Percentiles rank a stretch among this genome's conserved stretches.
Evolutionary conservation across 2,113 vertebrate genomes (phyloP).

Genomic region (Cebus imitator): DNA sequence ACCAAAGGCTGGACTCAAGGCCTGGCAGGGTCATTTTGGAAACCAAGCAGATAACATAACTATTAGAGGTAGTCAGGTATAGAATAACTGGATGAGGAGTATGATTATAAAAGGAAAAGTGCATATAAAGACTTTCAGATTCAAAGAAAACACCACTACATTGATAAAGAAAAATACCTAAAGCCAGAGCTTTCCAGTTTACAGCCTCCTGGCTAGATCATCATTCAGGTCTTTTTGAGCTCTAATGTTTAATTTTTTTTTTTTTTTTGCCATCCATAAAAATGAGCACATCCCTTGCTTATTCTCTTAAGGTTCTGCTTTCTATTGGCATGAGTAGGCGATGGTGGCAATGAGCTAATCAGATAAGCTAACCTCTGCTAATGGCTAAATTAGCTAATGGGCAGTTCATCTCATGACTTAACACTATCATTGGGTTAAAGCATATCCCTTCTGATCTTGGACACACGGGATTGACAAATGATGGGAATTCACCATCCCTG

Average conservation of each 20-base stretch:
- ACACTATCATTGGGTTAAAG: background rate
- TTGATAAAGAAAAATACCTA: background rate
- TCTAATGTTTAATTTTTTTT: background rate
- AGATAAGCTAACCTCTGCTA: background rate
- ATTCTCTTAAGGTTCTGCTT: background rate
- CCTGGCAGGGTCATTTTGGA: background rate
- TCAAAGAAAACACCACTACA: background rate
- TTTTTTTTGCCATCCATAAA: background rate
- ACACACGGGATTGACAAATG: conserved; percentile 30
- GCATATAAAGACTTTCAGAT: background rate
- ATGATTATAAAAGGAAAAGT: background rate
- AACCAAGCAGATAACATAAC: background rate
- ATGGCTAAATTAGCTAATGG: conserved; percentile 4
- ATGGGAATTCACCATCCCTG: conserved; percentile 38
- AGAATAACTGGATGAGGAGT: background rate
- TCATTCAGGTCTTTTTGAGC: background rate
- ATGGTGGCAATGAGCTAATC: background rate
- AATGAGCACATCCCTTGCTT: background rate
- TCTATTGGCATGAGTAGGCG: background rate
- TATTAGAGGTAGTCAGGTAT: background rate
- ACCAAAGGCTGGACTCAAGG: background rate
- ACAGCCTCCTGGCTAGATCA: background rate
- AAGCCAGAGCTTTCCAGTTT: background rate
- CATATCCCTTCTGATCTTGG: background rate
- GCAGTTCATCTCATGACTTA: background rate